Conservation (phyloP, 2,113 vertebrate genomes). For the Anhinga anhinga region DNA sequence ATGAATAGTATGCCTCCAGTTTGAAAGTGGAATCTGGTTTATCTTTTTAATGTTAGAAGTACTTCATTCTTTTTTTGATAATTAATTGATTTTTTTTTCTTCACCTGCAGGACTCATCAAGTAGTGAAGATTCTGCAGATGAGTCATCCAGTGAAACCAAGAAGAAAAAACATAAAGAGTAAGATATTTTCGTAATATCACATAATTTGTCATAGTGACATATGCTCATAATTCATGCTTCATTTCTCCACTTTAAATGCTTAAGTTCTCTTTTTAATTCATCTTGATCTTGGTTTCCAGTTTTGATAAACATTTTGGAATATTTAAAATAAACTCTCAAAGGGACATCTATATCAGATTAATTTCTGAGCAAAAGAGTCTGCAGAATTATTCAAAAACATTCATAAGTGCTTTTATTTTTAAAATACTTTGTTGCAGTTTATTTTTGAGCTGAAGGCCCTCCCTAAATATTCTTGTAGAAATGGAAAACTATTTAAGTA, state of each 20-base stretch:
- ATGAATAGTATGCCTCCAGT: not conserved
- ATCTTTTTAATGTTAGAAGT: not conserved
- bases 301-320: not conserved
- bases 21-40: not conserved
- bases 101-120: slow-evolving; percentile 85
- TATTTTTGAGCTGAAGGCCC: not conserved
- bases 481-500: not conserved
- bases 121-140: slow-evolving; percentile 88
- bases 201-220: not conserved
- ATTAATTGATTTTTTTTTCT: not conserved
- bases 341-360: not conserved
- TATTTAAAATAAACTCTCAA: not conserved
- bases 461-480: not conserved
- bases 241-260: not conserved
- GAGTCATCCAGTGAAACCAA: slow-evolving; percentile 79
- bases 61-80: not conserved
- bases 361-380: not conserved
- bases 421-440: not conserved
- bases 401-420: not conserved
- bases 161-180: slow-evolving; percentile 90
- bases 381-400: not conserved
- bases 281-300: not conserved
- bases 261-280: not conserved
- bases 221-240: not conserved
- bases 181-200: slow-evolving; percentile 37